phyloP scores from a whole-genome alignment of 2,888 invertebrate genomes.

The Thumatha senex region DNA sequence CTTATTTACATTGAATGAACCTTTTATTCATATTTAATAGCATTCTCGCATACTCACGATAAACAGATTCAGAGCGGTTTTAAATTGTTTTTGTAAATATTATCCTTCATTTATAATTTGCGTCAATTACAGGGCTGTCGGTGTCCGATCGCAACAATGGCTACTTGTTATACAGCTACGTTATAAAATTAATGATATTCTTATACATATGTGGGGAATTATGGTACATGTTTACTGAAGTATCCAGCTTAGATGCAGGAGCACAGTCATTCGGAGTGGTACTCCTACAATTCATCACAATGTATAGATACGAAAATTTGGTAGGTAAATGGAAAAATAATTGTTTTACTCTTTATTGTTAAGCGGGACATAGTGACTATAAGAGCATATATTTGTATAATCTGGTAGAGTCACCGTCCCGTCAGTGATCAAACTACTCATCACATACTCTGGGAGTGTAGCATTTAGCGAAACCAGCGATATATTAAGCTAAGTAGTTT shows the following conservation, averaged over 20 bases:
- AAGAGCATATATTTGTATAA: not conserved
- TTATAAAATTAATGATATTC: slow-evolving; percentile 46
- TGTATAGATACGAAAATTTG: slow-evolving; percentile 62
- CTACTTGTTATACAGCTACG: slow-evolving; percentile 53
- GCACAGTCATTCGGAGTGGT: slow-evolving; percentile 52
- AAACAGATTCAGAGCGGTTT: no score
- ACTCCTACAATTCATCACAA: slow-evolving; percentile 55
- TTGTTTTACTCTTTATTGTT: not conserved
- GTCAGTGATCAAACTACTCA: no score
- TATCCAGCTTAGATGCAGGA: slow-evolving; percentile 49
- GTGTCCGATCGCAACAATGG: slow-evolving; percentile 39
- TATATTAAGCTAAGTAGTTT: no score
- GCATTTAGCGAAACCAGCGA: no score
- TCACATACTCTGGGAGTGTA: no score
- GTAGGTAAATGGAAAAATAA: slow-evolving; percentile 40
- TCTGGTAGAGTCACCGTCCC: no score
- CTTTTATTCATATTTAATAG: no score
- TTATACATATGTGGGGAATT: slow-evolving; percentile 55
- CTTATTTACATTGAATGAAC: no score
- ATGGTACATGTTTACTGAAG: slow-evolving; percentile 49
- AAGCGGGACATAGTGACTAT: not conserved
- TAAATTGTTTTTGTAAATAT: no score
- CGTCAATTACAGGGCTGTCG: slow-evolving; percentile 46
- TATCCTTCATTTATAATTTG: no score
- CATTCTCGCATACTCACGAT: no score